Evolutionary conservation across 2,797 vertebrate species (phyloP), one percentile per base, ranked within the genome.

Genomic region (Setipinna tenuifilis): DNA sequence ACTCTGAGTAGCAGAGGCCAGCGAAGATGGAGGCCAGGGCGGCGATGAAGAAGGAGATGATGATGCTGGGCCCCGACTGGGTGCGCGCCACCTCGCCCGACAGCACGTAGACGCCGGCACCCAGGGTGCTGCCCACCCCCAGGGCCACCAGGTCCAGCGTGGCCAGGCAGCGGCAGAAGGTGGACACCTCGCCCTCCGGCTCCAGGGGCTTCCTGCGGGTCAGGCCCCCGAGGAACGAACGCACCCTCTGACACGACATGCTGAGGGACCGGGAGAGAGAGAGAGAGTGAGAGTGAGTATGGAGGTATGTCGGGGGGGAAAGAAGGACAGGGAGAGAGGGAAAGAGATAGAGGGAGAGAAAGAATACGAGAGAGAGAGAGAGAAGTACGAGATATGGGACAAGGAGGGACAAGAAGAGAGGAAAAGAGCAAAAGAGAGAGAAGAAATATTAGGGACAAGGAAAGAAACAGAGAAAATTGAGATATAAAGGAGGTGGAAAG

Each of bases 1-100:
- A 94, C 90, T 98, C 96, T 0, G 96, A 96, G 0, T 97, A 98
- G 91, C 96, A 97, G 84, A 98, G 90, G 41, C 97, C 97, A 0
- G 97, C 96, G 25, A 97, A 95, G 87, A 97, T 91, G 2, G 97
- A 97, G 0, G 97, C 96, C 90, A 94, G 0, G 0, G 96, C 97
- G 0, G 97, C 97, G 0, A 97, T 95, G 89, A 98, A 93, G 94
- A 98, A 98, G 5, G 95, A 97, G 83, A 98, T 41, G 85, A 97
- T 87, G 0, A 98, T 97, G 92, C 97, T 97, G 0, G 97, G 97
- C 59, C 97, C 97, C 0, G 97, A 91, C 0, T 82, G 91, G 46
- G 88, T 92, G 83, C 96, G 94, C 12, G 97, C 97, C 91, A 98
- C 97, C 86, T 97, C 96, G 57, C 97, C 97, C 0, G 96, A 96